Base-by-base conservation (phyloP, 2,888 invertebrate genomes). In the Chelonus formosanus region DNA sequence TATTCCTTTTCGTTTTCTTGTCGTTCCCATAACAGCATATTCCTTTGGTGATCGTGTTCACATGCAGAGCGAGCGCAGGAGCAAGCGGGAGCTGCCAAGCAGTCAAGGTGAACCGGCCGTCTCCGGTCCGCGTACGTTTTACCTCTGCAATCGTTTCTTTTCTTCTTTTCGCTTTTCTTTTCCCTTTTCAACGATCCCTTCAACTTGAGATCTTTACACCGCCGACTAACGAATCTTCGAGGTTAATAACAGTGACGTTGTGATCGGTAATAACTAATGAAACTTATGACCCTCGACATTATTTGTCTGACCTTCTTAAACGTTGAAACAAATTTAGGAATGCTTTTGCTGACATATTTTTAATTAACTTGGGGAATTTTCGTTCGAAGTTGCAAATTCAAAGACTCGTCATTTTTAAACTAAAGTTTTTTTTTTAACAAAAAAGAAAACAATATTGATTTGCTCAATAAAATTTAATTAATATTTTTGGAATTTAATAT, bases 51-150 rank as follows among this genome's bases (percentile, higher is more conserved):
- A 58, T 57, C 60, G 54, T 44, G 52, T 67, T 62, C 57, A 57
- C 58, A 67, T 67, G 66, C 66, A 67, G 66, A 67, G 62, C 32
- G 61, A 61, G 60, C 36, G 55, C 65, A 64, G 64, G 58, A 64
- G 65, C 65, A 65, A 48, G 67, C 58, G 53, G 67, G 58, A 67
- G 67, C 61, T 61, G 61, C 67, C 67, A 53, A 74, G 76, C 79
- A 77, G 76, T 82, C 83, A 83, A 83, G 83, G 83, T 83, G 80
- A 83, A 83, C 83, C 79, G 72, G 82, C 62, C 53, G 62, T 67
- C 67, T 62, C 58, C 55, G 36, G 40, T 53, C 40, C 50, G 8
- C 47, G 50, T 61, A 61, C 36, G 45, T 8, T 59, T 59, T 50
- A 59, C 61, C 53, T 53, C 20, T 34, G 34, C 47, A 34, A 34